These are phyloP conservation scores for Achatina immaculata DNA, from an alignment of 1,140 invertebrate genomes.

Conservation along the genomic window DNA sequence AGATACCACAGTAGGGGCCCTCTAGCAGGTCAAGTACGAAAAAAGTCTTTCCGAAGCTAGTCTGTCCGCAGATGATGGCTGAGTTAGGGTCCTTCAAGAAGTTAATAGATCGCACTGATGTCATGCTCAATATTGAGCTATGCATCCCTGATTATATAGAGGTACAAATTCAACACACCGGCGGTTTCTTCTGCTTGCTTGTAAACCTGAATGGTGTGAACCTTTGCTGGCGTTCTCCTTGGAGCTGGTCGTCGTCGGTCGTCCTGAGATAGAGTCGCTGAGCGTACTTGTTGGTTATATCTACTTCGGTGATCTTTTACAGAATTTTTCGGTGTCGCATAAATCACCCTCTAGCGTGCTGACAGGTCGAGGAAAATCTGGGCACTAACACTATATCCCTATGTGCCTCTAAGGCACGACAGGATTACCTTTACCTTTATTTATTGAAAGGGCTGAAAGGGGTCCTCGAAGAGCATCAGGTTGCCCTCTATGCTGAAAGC, in stretches of 20 bases:
- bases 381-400: too few species aligned
- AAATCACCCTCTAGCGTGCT: too few species aligned
- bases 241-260: neutral
- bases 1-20: neutral
- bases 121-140: neutral
- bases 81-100: neutral
- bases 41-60: neutral
- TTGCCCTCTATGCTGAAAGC: neutral
- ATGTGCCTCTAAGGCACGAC: too few species aligned
- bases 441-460: neutral
- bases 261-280: neutral
- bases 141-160: neutral
- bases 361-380: too few species aligned
- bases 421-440: too few species aligned
- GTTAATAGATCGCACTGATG: neutral
- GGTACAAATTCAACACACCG: neutral
- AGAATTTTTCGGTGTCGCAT: neutral
- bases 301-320: neutral
- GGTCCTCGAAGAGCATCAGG: neutral
- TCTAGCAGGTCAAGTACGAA: neutral
- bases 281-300: neutral
- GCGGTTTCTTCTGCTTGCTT: neutral
- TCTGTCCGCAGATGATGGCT: neutral
- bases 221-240: neutral
- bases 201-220: neutral